These are phyloP conservation scores for Athalia rosae DNA, from an alignment of 2,888 invertebrate genomes.

Conservation along the genomic window DNA sequence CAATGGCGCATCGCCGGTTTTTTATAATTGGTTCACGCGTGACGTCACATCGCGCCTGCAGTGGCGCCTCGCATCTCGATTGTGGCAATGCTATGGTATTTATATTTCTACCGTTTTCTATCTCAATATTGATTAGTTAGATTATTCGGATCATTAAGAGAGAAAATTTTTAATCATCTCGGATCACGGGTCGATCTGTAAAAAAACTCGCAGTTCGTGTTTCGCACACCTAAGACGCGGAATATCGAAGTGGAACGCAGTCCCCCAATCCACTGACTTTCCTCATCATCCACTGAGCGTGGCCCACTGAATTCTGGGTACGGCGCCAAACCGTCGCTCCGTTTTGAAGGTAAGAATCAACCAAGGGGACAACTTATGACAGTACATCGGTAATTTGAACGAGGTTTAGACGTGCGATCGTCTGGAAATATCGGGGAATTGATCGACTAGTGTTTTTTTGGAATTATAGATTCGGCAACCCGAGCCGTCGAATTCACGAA, in stretches of 20 bases:
- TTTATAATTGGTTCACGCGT: neutral
- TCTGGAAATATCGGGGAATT: too few species aligned
- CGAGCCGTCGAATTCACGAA: too few species aligned
- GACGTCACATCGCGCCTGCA: neutral
- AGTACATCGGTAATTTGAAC: too few species aligned
- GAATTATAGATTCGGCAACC: too few species aligned
- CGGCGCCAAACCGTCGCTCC: constrained; percentile 29
- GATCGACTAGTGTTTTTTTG: too few species aligned
- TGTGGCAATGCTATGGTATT: too few species aligned
- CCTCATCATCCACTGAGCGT: constrained; percentile 8
- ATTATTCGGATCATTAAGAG: too few species aligned
- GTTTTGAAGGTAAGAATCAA: constrained; percentile 2
- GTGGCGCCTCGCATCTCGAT: constrained; percentile 11
- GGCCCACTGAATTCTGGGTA: constrained; percentile 23
- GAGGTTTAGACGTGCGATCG: too few species aligned
- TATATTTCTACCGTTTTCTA: too few species aligned
- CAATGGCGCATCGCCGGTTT: neutral
- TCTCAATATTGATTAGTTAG: too few species aligned
- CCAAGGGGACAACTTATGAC: neutral
- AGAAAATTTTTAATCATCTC: neutral
- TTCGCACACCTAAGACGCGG: neutral
- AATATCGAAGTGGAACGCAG: constrained; percentile 18
- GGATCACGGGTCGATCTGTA: neutral
- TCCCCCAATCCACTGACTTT: neutral
- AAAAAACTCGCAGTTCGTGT: neutral